phyloP scores from a whole-genome alignment of 2,888 invertebrate species.

The Serrognathus titanus region DNA sequence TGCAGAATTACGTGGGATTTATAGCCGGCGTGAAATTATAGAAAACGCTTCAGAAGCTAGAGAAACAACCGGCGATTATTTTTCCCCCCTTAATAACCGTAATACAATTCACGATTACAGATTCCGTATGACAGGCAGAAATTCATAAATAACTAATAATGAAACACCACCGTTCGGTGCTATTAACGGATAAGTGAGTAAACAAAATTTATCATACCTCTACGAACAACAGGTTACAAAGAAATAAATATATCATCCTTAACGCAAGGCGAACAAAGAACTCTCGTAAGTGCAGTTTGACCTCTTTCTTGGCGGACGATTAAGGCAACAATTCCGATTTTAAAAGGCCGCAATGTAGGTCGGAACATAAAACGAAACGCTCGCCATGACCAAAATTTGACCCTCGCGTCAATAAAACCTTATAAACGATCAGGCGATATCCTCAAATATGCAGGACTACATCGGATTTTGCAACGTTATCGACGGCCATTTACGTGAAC shows the following conservation, averaged over 20 bases:
- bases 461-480: background rate
- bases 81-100: background rate
- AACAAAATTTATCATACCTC: conserved; percentile 12
- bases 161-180: background rate
- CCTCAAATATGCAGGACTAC: background rate
- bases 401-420: conserved; percentile 1
- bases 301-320: conserved; percentile 20
- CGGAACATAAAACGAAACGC: conserved; percentile 1
- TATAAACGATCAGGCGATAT: background rate
- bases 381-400: conserved; percentile 2
- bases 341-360: conserved; percentile 6
- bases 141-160: background rate
- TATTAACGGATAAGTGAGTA: conserved; percentile 14
- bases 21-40: no score
- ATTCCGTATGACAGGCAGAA: background rate
- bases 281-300: conserved; percentile 20
- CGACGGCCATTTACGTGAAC: no score
- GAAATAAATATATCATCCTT: conserved; percentile 20
- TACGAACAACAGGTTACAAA: conserved; percentile 20
- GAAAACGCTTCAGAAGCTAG: background rate
- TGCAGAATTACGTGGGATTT: no score
- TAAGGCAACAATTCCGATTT: conserved; percentile 18
- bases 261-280: conserved; percentile 21
- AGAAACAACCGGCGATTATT: background rate
- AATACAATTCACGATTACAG: background rate